phyloP scores from a whole-genome alignment of 1,140 invertebrate species.

The Drosophila fuyamai region DNA sequence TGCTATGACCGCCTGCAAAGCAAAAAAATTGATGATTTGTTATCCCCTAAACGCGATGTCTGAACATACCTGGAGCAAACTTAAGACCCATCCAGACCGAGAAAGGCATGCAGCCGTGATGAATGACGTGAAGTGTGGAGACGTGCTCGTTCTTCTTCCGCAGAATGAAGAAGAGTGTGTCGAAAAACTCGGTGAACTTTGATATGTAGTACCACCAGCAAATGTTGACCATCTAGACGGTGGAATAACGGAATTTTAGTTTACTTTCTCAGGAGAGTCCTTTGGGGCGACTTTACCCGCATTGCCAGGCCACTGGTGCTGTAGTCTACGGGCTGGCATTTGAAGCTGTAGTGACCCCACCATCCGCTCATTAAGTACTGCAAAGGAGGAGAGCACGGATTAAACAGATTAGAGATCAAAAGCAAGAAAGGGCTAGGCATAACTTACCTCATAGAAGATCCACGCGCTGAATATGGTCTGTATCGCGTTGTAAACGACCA shows the following conservation, averaged over 20 bases:
- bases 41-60: background rate
- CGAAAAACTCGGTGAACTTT: conserved; percentile 98
- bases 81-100: conserved; percentile 97
- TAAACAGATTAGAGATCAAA: background rate
- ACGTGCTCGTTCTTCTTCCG: conserved; percentile 97
- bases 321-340: conserved; percentile 97
- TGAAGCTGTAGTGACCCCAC: conserved; percentile 95
- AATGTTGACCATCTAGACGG: conserved; percentile 92
- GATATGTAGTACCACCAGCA: conserved; percentile 99
- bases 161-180: conserved; percentile 96
- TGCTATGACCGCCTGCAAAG: conserved; percentile 93
- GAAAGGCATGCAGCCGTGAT: conserved; percentile 98
- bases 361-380: conserved; percentile 94
- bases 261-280: background rate
- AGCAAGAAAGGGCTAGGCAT: too few relatives aligned
- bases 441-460: conserved; percentile 94
- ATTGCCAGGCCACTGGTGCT: conserved; percentile 92
- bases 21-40: background rate
- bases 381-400: conserved; percentile 58
- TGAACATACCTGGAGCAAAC: conserved; percentile 92
- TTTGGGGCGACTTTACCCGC: conserved; percentile 88
- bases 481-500: conserved; percentile 95
- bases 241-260: conserved; percentile 16
- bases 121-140: conserved; percentile 96
- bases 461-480: conserved; percentile 95